phyloP scores from a whole-genome alignment of 2,797 vertebrate genomes.

The Pipistrellus nathusii region DNA sequence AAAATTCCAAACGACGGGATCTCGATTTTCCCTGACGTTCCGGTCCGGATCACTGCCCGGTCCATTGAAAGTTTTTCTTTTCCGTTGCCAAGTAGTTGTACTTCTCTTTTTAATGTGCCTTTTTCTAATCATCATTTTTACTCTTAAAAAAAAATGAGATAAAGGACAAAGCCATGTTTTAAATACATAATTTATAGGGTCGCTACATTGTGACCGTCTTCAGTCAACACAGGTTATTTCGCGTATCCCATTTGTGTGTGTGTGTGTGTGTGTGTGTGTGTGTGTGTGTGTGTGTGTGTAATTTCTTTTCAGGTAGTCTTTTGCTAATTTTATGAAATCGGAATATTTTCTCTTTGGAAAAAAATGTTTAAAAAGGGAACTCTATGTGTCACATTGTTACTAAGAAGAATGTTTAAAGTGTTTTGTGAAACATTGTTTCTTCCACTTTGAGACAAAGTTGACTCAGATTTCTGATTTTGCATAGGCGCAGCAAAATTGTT shows the following conservation, averaged over 20 bases:
- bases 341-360: slow-evolving; percentile 33
- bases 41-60: background rate
- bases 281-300: too few relatives aligned
- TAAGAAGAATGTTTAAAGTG: slow-evolving; percentile 1
- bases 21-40: background rate
- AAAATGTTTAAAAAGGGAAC: background rate
- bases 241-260: background rate
- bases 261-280: too few relatives aligned
- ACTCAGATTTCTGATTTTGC: slow-evolving; percentile 21
- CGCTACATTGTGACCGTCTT: background rate
- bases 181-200: background rate
- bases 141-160: background rate
- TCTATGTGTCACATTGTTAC: slow-evolving; percentile 51
- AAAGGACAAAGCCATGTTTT: background rate
- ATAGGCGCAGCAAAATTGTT: background rate
- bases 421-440: slow-evolving; percentile 69
- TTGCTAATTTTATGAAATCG: slow-evolving; percentile 1
- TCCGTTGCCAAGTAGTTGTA: background rate
- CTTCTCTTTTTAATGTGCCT: background rate
- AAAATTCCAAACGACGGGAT: background rate
- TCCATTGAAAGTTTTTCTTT: background rate
- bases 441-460: slow-evolving; percentile 59
- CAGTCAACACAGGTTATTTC: background rate
- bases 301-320: slow-evolving; percentile 41
- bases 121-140: background rate